Base-by-base conservation (phyloP, 2,888 invertebrate species). In the Acrobeloides nanus region DNA sequence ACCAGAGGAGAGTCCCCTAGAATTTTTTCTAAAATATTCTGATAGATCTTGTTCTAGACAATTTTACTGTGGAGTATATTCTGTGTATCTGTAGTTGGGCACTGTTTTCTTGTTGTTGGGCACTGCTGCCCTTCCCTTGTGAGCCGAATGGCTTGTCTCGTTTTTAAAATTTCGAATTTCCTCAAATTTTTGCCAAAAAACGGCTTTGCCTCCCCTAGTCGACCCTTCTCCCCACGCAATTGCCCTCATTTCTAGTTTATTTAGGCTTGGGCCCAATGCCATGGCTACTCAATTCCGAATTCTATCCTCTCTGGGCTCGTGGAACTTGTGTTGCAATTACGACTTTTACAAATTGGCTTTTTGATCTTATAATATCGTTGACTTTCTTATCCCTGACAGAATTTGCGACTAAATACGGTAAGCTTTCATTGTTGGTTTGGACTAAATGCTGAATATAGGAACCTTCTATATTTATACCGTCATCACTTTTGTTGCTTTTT, bases 211-310 rank as follows among this genome's bases (percentile, higher is more conserved):
- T n/a, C n/a, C n/a, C n/a, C n/a, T n/a, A n/a, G n/a, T n/a, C n/a
- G n/a, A n/a, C n/a, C n/a, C n/a, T n/a, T n/a, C n/a, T n/a, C n/a
- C n/a, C n/a, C n/a, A n/a, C n/a, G n/a, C n/a, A n/a, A n/a, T n/a
- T n/a, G n/a, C n/a, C n/a, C n/a, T n/a, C n/a, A n/a, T n/a, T n/a
- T n/a, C n/a, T n/a, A n/a, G n/a, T n/a, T n/a, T n/a, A n/a, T n/a
- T n/a, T n/a, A n/a, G 80, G 80, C 37, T 75, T 78, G 68, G 79
- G 78, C 12, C 77, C 79, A 4, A 78, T 79, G 75, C 79, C 80
- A 2, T 80, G 80, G 80, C 78, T 79, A 12, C 75, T 80, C 38
- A 80, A 80, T 62, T 76, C 79, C 3, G 80, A 80, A 65, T 79
- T 80, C 39, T 80, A 77, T 59, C 80, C 80, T 0, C 64, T 75